phyloP scores from a whole-genome alignment of 2,113 vertebrate genomes.

The Miniopterus natalensis region DNA sequence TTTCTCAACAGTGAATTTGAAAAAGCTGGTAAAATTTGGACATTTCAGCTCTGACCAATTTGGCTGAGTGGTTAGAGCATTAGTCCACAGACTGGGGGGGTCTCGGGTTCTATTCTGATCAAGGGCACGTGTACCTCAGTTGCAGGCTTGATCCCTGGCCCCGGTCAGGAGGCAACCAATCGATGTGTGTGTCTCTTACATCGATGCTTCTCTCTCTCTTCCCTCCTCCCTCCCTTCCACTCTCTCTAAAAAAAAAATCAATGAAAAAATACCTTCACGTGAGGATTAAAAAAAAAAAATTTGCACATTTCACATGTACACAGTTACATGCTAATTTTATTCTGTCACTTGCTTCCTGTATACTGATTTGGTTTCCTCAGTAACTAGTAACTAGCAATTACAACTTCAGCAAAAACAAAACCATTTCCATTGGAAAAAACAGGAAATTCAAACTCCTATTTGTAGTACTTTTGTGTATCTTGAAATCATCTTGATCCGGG shows the following conservation, averaged over 20 bases:
- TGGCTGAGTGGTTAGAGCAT: no score
- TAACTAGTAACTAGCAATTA: background rate
- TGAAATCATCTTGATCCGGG: background rate
- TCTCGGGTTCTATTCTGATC: no score
- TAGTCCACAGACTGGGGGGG: no score
- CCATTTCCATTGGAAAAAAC: background rate
- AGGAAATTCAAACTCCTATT: background rate
- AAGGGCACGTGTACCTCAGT: no score
- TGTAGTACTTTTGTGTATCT: background rate
- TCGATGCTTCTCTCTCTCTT: no score
- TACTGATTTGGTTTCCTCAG: background rate
- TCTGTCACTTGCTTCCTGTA: background rate
- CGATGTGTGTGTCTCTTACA: no score
- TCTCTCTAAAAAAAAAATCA: no score
- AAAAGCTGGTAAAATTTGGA: background rate
- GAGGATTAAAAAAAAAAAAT: background rate
- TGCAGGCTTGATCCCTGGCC: no score
- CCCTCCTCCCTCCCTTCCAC: no score
- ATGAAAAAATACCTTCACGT: no score
- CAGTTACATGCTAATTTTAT: background rate
- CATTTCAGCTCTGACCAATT: background rate
- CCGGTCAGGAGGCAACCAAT: no score
- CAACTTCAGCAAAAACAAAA: background rate
- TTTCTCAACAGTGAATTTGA: background rate
- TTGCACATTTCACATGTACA: background rate